Evolutionary conservation across 1,140 invertebrate genomes (phyloP).

Genomic region (Leptinotarsa undecemlineata): DNA sequence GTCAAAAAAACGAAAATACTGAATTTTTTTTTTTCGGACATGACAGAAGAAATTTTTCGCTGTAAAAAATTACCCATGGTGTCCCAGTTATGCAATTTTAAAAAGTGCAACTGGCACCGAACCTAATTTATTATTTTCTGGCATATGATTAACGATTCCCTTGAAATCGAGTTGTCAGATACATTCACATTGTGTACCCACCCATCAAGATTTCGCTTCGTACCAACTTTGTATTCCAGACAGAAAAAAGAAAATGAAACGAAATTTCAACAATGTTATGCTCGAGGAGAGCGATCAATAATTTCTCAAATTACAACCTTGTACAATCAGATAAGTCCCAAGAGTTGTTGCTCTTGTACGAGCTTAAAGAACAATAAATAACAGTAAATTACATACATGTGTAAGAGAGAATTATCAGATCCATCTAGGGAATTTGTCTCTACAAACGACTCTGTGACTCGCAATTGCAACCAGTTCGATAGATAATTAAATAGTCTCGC

Average conservation of each 20-base stretch:
- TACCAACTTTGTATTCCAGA: neutral
- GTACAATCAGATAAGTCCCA: conserved; percentile 3
- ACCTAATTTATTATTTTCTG: no score
- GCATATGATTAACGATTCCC: no score
- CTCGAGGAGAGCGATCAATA: neutral
- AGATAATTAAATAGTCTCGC: conserved; percentile 8
- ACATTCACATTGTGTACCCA: no score
- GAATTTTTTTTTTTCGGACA: no score
- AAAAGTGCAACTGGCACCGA: no score
- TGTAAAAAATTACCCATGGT: no score
- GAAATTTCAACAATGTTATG: conserved; percentile 6
- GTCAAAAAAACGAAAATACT: no score
- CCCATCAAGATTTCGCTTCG: no score
- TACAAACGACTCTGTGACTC: conserved; percentile 8
- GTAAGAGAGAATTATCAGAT: conserved; percentile 17
- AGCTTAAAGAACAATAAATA: conserved; percentile 17
- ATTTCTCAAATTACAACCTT: conserved; percentile 8
- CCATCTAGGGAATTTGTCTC: conserved; percentile 18
- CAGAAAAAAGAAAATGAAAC: neutral
- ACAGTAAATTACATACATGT: conserved; percentile 18
- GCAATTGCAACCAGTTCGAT: conserved; percentile 4
- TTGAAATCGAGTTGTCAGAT: no score
- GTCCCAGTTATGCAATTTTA: no score
- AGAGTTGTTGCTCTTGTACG: conserved; percentile 5
- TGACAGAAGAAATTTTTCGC: no score